Evolutionary conservation across 2,888 invertebrate genomes (phyloP), one percentile per base, ranked within the genome.

Genomic region (Hybos culiciformis): DNA sequence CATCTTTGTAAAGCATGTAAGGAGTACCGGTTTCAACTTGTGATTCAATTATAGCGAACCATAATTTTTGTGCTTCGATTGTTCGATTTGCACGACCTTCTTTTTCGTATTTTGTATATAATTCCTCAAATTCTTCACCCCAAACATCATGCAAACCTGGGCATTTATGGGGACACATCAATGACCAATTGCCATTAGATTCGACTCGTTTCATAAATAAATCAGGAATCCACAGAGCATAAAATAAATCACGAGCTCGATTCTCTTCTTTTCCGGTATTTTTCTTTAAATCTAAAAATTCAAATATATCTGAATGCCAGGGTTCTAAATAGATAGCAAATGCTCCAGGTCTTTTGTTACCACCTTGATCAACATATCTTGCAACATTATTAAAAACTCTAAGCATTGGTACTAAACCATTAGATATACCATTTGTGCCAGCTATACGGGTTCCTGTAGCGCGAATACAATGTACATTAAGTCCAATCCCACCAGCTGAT

Each of bases 1-100:
- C 78, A 68, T 98, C 98, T 68, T 92, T 92, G 60, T 90, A 92
- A 1, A 91, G 67, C 91, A 98, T 96, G 63, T 92, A 98, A 0
- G 98, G 98, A 5, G 90, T 92, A 12, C 97, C 98, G 2, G 97
- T 97, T 72, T 98, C 98, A 4, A 92, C 87, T 69, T 96, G 94
- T 1, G 94, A 78, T 59, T 90, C 85, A 48, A 94, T 80, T 48
- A 98, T 88, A 32, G 92, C 88, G 58, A 83, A 83, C 96, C 96
- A 98, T 32, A 98, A 63, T 46, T 82, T 70, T 62, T 90, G 87
- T 0, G 98, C 98, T 47, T 76, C 75, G 1, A 87, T 71, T 57
- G 75, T 75, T 50, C 75, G 77, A 20, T 75, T 69, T 56, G 70
- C 86, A 23, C 75, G 69, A 1, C 81, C 81, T 59, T 83, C 83